Evolutionary conservation across 2,113 vertebrate species (phyloP).

Genomic region (Grantiella picta): DNA sequence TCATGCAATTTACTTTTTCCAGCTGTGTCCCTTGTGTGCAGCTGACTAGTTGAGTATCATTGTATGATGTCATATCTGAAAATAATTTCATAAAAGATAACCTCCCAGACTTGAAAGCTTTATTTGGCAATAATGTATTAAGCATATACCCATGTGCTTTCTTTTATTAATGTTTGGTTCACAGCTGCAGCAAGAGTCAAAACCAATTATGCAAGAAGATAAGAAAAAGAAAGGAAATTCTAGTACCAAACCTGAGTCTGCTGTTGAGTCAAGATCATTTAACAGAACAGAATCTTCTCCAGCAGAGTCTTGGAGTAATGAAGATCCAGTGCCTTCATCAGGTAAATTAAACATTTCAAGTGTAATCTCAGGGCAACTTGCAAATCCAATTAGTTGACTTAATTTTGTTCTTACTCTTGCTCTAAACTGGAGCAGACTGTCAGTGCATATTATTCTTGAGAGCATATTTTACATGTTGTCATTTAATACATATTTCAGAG

Average conservation of each 20-base stretch:
- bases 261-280: background rate
- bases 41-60: background rate
- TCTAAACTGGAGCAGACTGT: background rate
- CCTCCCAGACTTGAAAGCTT: background rate
- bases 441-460: background rate
- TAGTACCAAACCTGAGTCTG: background rate
- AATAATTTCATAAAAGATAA: background rate
- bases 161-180: constrained; percentile 1
- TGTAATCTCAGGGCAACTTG: background rate
- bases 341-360: constrained; percentile 14
- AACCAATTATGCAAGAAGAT: background rate
- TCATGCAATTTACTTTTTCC: background rate
- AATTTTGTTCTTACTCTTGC: background rate
- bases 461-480: background rate
- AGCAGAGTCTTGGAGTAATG: background rate
- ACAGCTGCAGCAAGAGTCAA: constrained; percentile 20
- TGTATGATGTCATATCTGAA: background rate
- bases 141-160: background rate
- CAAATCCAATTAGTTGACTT: constrained; percentile 1
- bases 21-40: background rate
- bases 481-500: background rate
- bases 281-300: background rate
- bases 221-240: background rate
- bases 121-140: background rate
- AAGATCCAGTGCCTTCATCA: constrained; percentile 36